Percentiles rank a stretch among this genome's conserved stretches.
phyloP scores from a whole-genome alignment of 1,140 invertebrate genomes.

The Drosophila willistoni region DNA sequence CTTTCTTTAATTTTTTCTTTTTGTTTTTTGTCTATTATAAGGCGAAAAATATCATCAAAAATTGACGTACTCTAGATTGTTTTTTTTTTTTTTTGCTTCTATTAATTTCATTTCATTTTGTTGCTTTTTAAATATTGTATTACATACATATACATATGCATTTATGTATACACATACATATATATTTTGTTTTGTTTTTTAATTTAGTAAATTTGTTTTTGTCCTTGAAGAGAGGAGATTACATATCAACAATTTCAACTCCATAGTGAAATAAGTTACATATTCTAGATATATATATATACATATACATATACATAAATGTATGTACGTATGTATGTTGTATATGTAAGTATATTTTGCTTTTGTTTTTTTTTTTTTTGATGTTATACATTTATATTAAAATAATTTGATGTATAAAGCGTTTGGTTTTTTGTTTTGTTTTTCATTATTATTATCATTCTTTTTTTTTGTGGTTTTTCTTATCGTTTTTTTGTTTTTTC shows the following conservation, averaged over 20 bases:
- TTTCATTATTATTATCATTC: conserved; percentile 14
- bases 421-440: conserved; percentile 49
- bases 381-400: conserved; percentile 75
- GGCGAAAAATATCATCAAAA: conserved; percentile 81
- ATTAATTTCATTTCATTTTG: conserved; percentile 37
- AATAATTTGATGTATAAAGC: conserved; percentile 80
- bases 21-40: conserved; percentile 73
- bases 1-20: not conserved
- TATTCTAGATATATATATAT: conserved; percentile 25
- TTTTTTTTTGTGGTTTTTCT: conserved; percentile 15
- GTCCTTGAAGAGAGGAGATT: conserved; percentile 21
- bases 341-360: conserved; percentile 70
- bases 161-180: conserved; percentile 35
- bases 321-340: conserved; percentile 41
- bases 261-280: conserved; percentile 19
- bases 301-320: not conserved
- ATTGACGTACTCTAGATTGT: conserved; percentile 81
- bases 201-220: conserved; percentile 57
- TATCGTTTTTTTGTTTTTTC: conserved; percentile 29
- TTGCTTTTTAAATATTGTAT: conserved; percentile 51
- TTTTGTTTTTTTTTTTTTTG: conserved; percentile 35
- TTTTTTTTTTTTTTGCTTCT: conserved; percentile 37
- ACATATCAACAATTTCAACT: conserved; percentile 14
- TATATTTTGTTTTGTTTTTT: conserved; percentile 14
- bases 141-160: conserved; percentile 56